These are phyloP conservation scores for Austrofundulus limnaeus DNA, from an alignment of 2,113 vertebrate genomes.

Conservation along the genomic window DNA sequence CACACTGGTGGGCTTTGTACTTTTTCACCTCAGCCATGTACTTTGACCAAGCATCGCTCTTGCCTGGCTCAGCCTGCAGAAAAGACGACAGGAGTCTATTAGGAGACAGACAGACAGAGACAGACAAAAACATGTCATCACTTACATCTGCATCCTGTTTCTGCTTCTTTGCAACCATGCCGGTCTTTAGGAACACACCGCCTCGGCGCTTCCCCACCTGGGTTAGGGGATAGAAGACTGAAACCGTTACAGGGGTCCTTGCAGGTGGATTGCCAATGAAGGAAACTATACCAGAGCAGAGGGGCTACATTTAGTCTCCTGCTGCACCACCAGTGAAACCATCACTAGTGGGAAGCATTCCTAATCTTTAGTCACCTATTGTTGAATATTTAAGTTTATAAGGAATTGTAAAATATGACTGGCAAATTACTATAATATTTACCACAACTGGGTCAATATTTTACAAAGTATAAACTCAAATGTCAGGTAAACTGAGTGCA, in stretches of 20 bases:
- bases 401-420: slow-evolving; percentile 9
- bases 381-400: neutral
- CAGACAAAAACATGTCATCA: neutral
- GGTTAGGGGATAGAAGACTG: slow-evolving; percentile 97
- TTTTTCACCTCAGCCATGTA: slow-evolving; percentile 99
- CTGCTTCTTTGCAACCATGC: slow-evolving; percentile 96
- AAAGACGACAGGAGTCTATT: neutral
- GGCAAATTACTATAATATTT: neutral
- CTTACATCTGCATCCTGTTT: slow-evolving; percentile 88
- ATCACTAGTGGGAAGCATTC: slow-evolving; percentile 45
- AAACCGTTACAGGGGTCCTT: slow-evolving; percentile 90
- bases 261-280: slow-evolving; percentile 80
- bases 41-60: slow-evolving; percentile 94
- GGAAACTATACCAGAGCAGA: slow-evolving; percentile 85
- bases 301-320: slow-evolving; percentile 71
- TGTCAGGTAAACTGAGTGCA: slow-evolving; percentile 19
- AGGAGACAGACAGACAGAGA: no score
- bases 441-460: slow-evolving; percentile 7
- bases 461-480: slow-evolving; percentile 8
- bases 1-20: slow-evolving; percentile 96
- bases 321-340: slow-evolving; percentile 57
- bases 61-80: slow-evolving; percentile 83
- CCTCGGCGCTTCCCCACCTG: slow-evolving; percentile 98
- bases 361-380: slow-evolving; percentile 38
- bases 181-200: slow-evolving; percentile 96